Conservation (phyloP, 2,113 vertebrate species). For the Alligator mississippiensis region DNA sequence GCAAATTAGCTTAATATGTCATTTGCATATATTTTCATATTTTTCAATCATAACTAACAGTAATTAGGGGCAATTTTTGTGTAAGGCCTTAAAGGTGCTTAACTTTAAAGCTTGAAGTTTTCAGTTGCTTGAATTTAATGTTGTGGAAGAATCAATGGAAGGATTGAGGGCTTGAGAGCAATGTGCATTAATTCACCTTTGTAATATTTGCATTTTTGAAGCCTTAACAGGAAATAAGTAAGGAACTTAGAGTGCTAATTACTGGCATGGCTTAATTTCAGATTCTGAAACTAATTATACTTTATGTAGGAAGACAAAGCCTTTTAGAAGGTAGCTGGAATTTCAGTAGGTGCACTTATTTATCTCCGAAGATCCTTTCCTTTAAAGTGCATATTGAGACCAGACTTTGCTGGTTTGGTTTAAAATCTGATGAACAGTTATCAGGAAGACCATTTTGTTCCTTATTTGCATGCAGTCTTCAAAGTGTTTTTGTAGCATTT, state of each 20-base stretch:
- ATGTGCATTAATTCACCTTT: neutral
- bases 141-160: neutral
- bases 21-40: neutral
- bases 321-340: neutral
- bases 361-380: neutral
- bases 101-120: too few species aligned
- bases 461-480: neutral
- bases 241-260: neutral
- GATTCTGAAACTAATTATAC: neutral
- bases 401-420: fast-evolving
- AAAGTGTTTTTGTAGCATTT: neutral
- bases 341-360: neutral
- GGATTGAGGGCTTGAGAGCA: neutral
- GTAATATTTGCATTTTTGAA: neutral
- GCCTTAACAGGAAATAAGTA: neutral
- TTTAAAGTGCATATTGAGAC: neutral
- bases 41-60: too few species aligned
- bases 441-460: neutral
- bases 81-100: neutral
- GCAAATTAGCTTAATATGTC: neutral
- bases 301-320: neutral
- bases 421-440: neutral
- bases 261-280: neutral
- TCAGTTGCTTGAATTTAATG: neutral
- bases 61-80: neutral